These are phyloP conservation scores for Laothoe populi DNA, from an alignment of 2,888 invertebrate genomes.

Conservation along the genomic window DNA sequence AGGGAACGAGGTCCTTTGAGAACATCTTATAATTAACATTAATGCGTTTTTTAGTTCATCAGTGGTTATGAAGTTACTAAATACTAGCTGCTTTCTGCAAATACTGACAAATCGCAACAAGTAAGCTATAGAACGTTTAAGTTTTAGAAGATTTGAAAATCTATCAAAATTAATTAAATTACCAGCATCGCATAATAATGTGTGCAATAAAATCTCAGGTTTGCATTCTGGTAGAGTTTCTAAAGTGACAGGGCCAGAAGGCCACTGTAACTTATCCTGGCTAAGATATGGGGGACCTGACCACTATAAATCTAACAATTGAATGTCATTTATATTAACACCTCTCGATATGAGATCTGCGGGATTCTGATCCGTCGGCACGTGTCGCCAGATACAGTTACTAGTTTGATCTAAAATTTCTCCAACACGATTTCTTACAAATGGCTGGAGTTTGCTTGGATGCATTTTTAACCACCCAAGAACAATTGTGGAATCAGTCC, in stretches of 20 bases:
- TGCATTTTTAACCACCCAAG: constrained; percentile 43
- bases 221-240: constrained; percentile 31
- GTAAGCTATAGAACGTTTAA: constrained; percentile 34
- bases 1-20: constrained; percentile 38
- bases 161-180: constrained; percentile 26
- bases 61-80: neutral
- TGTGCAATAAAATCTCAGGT: constrained; percentile 17
- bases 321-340: constrained; percentile 29
- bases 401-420: constrained; percentile 41
- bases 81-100: constrained; percentile 25
- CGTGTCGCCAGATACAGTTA: constrained; percentile 35
- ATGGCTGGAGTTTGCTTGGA: constrained; percentile 40
- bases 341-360: constrained; percentile 43
- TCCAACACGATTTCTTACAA: constrained; percentile 43
- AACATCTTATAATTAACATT: constrained; percentile 30
- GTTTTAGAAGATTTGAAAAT: constrained; percentile 29
- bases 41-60: constrained; percentile 23
- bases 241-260: neutral
- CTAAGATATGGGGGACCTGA: constrained; percentile 36
- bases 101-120: constrained; percentile 34
- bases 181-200: rapidly evolving
- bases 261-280: constrained; percentile 29
- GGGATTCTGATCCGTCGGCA: constrained; percentile 41
- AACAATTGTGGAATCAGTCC: constrained; percentile 46
- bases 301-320: constrained; percentile 36